Conservation (phyloP, 2,888 invertebrate genomes). For the Drosophila atripex region DNA sequence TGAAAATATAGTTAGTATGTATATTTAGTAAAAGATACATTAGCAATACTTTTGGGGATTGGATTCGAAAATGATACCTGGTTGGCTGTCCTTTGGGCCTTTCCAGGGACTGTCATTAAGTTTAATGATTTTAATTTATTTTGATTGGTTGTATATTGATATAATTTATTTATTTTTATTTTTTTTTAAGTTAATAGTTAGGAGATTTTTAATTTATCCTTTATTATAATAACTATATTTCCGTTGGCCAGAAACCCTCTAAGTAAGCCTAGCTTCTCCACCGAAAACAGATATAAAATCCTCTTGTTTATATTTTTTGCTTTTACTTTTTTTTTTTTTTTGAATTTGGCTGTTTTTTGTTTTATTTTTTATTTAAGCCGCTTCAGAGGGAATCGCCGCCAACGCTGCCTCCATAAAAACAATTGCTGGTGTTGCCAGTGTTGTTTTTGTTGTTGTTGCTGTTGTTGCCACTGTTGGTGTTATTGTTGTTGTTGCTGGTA, state of each 20-base stretch:
- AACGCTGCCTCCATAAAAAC: constrained; percentile 71
- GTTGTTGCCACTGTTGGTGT: constrained; percentile 31
- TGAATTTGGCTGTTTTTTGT: neutral
- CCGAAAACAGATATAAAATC: neutral
- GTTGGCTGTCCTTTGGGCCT: too few relatives aligned
- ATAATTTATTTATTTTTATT: too few relatives aligned
- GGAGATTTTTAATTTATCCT: too few relatives aligned
- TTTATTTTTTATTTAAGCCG: constrained; percentile 25
- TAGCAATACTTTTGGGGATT: too few relatives aligned
- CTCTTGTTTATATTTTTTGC: neutral
- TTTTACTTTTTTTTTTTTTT: constrained; percentile 1
- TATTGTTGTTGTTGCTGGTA: constrained; percentile 52
- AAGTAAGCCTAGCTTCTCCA: neutral
- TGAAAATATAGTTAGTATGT: too few relatives aligned
- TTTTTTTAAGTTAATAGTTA: too few relatives aligned
- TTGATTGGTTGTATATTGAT: too few relatives aligned
- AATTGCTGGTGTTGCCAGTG: constrained; percentile 34
- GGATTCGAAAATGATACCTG: too few relatives aligned
- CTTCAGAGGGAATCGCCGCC: constrained; percentile 76
- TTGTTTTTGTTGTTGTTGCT: constrained; percentile 25
- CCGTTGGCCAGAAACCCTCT: neutral
- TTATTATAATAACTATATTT: neutral
- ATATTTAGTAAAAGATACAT: neutral
- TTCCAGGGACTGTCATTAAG: too few relatives aligned
- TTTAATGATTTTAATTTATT: too few relatives aligned